phyloP scores from a whole-genome alignment of 2,797 vertebrate genomes.

The Mus caroli region DNA sequence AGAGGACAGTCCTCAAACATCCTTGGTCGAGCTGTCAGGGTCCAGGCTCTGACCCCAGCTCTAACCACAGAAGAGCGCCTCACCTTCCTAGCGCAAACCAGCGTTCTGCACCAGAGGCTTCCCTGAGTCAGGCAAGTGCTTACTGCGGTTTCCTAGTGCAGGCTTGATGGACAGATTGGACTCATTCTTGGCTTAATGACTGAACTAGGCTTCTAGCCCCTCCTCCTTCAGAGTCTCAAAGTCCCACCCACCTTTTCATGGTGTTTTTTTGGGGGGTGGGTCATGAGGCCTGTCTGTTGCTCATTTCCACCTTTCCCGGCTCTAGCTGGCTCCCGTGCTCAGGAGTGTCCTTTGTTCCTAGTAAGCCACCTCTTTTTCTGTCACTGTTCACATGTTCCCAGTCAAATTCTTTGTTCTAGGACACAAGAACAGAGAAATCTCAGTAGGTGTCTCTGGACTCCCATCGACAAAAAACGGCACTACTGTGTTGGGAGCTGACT shows the following conservation, averaged over 20 bases:
- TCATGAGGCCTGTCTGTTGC: not conserved
- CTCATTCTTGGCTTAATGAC: not conserved
- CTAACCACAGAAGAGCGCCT: not conserved
- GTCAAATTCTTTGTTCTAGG: not conserved
- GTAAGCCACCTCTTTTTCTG: not conserved
- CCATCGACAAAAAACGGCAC: too few relatives aligned
- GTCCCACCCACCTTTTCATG: not conserved
- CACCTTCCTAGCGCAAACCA: fast-evolving
- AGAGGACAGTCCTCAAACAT: not conserved
- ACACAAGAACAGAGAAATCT: not conserved
- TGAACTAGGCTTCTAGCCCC: not conserved
- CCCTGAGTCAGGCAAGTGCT: not conserved
- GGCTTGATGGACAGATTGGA: not conserved
- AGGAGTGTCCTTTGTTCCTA: not conserved
- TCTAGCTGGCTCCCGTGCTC: not conserved
- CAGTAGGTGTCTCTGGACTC: not conserved
- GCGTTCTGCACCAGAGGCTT: not conserved
- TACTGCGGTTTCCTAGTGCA: not conserved
- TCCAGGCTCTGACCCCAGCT: not conserved
- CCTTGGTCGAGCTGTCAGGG: not conserved
- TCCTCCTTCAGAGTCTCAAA: not conserved
- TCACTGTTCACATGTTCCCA: not conserved
- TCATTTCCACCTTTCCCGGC: not conserved
- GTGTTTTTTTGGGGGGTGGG: too few relatives aligned
- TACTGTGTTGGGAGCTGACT: not conserved